A percentile compares a stretch with the other conserved stretches of the same genome.
These are phyloP conservation scores for Meloidogyne exigua DNA, from an alignment of 1,140 invertebrate species.

Conservation along the genomic window DNA sequence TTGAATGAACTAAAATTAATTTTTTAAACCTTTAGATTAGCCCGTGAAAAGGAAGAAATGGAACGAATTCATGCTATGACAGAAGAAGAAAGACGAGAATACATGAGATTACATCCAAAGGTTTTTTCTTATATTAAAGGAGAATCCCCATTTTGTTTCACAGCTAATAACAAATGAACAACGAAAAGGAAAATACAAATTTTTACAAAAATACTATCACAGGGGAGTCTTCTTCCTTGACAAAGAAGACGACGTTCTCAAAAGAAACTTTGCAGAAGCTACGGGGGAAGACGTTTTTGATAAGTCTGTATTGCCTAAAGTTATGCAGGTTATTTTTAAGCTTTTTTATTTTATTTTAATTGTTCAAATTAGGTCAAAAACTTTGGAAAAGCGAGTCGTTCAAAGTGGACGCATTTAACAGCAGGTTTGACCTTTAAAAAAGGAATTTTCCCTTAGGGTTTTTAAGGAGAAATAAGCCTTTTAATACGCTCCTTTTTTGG, in stretches of 20 bases:
- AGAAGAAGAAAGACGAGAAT: conserved; percentile 87
- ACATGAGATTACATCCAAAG: conserved; percentile 88
- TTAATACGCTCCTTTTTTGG: too few relatives aligned
- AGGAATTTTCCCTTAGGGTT: not conserved
- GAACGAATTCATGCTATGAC: conserved; percentile 89
- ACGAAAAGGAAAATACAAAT: conserved; percentile 96
- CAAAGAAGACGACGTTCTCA: conserved; percentile 85
- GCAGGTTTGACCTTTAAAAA: conserved; percentile 68
- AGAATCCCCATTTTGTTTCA: conserved; percentile 8
- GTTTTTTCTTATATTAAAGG: conserved; percentile 64
- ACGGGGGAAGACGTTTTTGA: conserved; percentile 99
- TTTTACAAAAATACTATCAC: conserved; percentile 99
- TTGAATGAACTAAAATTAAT: too few relatives aligned
- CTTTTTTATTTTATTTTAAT: conserved; percentile 20
- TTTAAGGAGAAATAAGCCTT: too few relatives aligned
- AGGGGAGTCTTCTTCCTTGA: conserved; percentile 96
- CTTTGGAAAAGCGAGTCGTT: conserved; percentile 94
- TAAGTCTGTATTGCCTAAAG: conserved; percentile 95
- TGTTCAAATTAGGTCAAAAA: conserved; percentile 79
- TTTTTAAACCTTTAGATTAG: conserved; percentile 63
- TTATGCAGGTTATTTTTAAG: conserved; percentile 91
- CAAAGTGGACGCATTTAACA: conserved; percentile 97
- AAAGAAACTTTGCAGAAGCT: conserved; percentile 90
- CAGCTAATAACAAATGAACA: conserved; percentile 37
- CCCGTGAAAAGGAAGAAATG: conserved; percentile 81